Percentiles rank a stretch among this genome's conserved stretches.
phyloP scores from a whole-genome alignment of 1,140 invertebrate genomes.

The Diorhabda elongata region DNA sequence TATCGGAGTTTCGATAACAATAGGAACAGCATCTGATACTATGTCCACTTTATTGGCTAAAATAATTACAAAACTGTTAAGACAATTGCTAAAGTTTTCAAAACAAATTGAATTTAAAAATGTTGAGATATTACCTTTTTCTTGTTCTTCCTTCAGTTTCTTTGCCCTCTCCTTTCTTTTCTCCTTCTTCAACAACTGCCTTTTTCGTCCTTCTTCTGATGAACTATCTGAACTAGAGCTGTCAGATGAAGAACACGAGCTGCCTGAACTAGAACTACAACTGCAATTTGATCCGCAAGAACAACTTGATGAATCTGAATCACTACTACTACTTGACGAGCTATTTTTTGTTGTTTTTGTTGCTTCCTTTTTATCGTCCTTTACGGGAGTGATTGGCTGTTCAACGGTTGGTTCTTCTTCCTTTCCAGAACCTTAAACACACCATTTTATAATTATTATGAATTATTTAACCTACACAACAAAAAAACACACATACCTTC shows the following conservation, averaged over 20 bases:
- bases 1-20: slow-evolving; percentile 51
- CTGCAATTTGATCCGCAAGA: slow-evolving; percentile 77
- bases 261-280: slow-evolving; percentile 58
- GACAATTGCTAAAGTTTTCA: not conserved
- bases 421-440: too few species aligned
- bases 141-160: slow-evolving; percentile 47
- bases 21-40: slow-evolving; percentile 48
- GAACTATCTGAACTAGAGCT: slow-evolving; percentile 67
- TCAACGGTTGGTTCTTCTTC: slow-evolving; percentile 18
- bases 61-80: not conserved
- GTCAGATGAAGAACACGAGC: slow-evolving; percentile 60
- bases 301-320: slow-evolving; percentile 70
- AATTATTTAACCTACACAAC: not conserved
- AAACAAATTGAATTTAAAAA: not conserved
- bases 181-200: slow-evolving; percentile 45
- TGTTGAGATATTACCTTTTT: slow-evolving; percentile 25
- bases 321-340: slow-evolving; percentile 64
- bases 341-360: slow-evolving; percentile 32
- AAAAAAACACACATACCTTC: not conserved
- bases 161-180: slow-evolving; percentile 47
- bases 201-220: slow-evolving; percentile 51
- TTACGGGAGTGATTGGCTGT: not conserved
- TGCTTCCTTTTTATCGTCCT: slow-evolving; percentile 19
- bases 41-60: slow-evolving; percentile 43
- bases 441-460: too few species aligned